phyloP scores from a whole-genome alignment of 1,140 invertebrate genomes.

The Drosophila burlai region DNA sequence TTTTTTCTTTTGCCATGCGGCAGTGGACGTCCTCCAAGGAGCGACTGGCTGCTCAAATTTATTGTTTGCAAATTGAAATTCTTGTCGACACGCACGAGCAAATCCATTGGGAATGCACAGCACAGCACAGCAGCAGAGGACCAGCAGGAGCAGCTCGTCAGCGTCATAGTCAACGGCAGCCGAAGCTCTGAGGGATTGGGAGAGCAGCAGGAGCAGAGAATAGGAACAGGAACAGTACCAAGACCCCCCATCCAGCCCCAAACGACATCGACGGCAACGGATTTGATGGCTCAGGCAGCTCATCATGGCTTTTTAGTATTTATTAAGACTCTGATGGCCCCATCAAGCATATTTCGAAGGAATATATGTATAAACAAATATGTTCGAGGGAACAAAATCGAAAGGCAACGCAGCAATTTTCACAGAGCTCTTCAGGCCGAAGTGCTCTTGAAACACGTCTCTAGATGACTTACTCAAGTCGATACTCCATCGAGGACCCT shows the following conservation, averaged over 20 bases:
- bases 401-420: constrained; percentile 3
- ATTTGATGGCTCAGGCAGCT: constrained; percentile 65
- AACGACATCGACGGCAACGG: constrained; percentile 18
- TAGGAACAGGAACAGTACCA: background rate
- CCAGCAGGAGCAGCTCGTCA: constrained; percentile 52
- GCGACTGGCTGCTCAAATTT: constrained; percentile 73
- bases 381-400: constrained; percentile 15
- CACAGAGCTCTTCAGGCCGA: background rate
- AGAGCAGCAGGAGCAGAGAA: background rate
- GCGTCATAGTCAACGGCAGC: constrained; percentile 32
- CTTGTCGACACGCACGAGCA: constrained; percentile 82
- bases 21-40: constrained; percentile 51
- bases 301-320: constrained; percentile 72
- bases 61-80: constrained; percentile 83
- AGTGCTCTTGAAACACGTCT: constrained; percentile 4
- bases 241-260: background rate
- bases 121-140: constrained; percentile 16
- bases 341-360: constrained; percentile 57
- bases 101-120: constrained; percentile 73
- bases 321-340: constrained; percentile 69
- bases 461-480: background rate
- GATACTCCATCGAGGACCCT: constrained; percentile 14
- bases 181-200: constrained; percentile 10
- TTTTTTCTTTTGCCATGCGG: constrained; percentile 15
- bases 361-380: constrained; percentile 57